Evolutionary conservation across 2,888 invertebrate genomes (phyloP).

Genomic region (Chaetogeoica ovagalla): DNA sequence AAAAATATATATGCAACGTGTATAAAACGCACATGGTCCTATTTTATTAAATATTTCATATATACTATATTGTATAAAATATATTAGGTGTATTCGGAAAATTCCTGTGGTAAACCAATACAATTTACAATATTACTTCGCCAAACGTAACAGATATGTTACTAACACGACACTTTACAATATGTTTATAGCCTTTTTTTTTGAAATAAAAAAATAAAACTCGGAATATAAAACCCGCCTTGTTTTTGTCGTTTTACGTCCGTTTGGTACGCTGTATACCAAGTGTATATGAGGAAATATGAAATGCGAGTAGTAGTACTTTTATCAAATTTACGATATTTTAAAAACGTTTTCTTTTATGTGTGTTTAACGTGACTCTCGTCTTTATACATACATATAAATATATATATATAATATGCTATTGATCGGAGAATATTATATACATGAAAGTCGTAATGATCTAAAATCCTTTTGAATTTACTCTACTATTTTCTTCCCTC

Average conservation of each 20-base stretch:
- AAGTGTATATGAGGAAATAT: not conserved
- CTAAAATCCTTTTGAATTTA: not conserved
- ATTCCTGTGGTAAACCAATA: not conserved
- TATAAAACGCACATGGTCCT: not conserved
- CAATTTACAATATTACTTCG: constrained; percentile 24
- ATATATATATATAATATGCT: too few species aligned
- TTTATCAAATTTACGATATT: constrained; percentile 12
- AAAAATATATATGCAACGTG: not conserved
- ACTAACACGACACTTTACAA: not conserved
- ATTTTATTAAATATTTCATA: constrained; percentile 20
- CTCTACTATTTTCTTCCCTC: not conserved
- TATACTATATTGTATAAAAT: not conserved
- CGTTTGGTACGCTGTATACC: not conserved
- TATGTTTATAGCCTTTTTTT: constrained; percentile 8
- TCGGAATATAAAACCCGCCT: constrained; percentile 4
- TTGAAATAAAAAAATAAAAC: not conserved
- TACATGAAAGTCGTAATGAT: not conserved
- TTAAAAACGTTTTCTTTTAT: constrained; percentile 6
- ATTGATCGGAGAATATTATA: not conserved
- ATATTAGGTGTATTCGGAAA: not conserved
- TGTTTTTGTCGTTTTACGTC: constrained; percentile 10
- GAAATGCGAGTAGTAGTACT: not conserved
- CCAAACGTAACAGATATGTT: constrained; percentile 13
- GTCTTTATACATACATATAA: too few species aligned
- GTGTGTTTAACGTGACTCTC: constrained; percentile 7